Evolutionary conservation across 2,888 invertebrate genomes (phyloP).

Genomic region (Tetragnatha montana): DNA sequence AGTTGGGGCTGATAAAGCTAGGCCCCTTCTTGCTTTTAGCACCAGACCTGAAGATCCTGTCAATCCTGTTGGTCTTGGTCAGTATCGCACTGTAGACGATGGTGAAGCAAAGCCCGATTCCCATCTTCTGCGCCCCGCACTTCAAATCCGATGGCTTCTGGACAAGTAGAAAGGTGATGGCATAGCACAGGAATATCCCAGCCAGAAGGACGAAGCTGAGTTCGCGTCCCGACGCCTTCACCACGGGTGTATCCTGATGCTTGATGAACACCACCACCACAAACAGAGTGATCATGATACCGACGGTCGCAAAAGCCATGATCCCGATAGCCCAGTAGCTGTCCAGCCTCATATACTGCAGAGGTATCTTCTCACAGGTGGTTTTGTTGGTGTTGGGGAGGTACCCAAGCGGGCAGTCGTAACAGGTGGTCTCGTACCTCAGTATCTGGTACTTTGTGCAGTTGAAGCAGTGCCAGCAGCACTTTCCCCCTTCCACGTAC

Average conservation of each 20-base stretch:
- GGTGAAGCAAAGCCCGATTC: constrained; percentile 77
- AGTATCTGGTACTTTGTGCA: constrained; percentile 91
- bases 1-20: constrained; percentile 77
- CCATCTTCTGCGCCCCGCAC: constrained; percentile 76
- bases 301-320: constrained; percentile 81
- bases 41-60: constrained; percentile 74
- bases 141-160: constrained; percentile 75
- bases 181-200: constrained; percentile 77
- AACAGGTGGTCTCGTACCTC: constrained; percentile 88
- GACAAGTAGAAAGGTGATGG: constrained; percentile 76
- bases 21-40: constrained; percentile 77
- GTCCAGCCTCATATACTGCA: constrained; percentile 79
- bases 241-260: constrained; percentile 76
- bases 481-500: constrained; percentile 93
- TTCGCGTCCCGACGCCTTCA: constrained; percentile 77
- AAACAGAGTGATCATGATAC: constrained; percentile 75
- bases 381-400: constrained; percentile 68
- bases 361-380: constrained; percentile 85
- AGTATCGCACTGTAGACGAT: constrained; percentile 77
- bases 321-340: constrained; percentile 95
- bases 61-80: constrained; percentile 76
- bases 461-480: constrained; percentile 95
- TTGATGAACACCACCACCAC: constrained; percentile 76
- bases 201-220: constrained; percentile 77
- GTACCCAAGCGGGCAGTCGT: constrained; percentile 81